Percentiles rank a stretch among this genome's conserved stretches.
phyloP scores from a whole-genome alignment of 2,113 vertebrate species.

The Emydocephalus ijimae region DNA sequence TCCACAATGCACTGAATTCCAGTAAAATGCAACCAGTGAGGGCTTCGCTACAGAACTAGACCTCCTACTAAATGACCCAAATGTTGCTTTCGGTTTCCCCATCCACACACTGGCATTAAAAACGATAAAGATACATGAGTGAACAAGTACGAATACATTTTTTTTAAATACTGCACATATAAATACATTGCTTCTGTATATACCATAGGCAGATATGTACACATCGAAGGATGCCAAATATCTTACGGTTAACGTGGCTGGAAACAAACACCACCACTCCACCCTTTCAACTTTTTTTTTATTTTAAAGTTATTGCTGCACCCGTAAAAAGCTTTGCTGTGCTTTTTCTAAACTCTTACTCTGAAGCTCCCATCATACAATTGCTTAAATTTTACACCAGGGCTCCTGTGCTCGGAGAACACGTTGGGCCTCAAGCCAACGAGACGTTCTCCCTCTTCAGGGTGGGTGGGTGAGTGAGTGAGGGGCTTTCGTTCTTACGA shows the following conservation, averaged over 20 bases:
- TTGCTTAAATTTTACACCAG: slow-evolving; percentile 53
- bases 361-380: slow-evolving; percentile 55
- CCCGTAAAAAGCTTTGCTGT: slow-evolving; percentile 11
- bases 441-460: slow-evolving; percentile 26
- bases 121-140: slow-evolving; percentile 48
- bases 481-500: not conserved
- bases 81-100: slow-evolving; percentile 28
- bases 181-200: slow-evolving; percentile 52
- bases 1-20: slow-evolving; percentile 51
- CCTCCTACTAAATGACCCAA: slow-evolving; percentile 38
- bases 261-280: slow-evolving; percentile 28
- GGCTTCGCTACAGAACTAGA: slow-evolving; percentile 56
- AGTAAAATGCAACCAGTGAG: slow-evolving; percentile 46
- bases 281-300: slow-evolving; percentile 28
- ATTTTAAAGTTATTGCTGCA: not conserved
- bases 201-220: slow-evolving; percentile 43
- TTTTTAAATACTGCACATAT: slow-evolving; percentile 51
- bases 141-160: slow-evolving; percentile 53
- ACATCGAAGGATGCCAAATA: slow-evolving; percentile 39
- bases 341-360: slow-evolving; percentile 33
- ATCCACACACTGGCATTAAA: slow-evolving; percentile 57
- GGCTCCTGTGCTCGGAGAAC: slow-evolving; percentile 9
- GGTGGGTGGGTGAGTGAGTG: slow-evolving; percentile 30
- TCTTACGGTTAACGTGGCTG: slow-evolving; percentile 45
- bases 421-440: slow-evolving; percentile 32